These are phyloP conservation scores for Drosophila teissieri DNA, from an alignment of 1,140 invertebrate species.

Conservation along the genomic window DNA sequence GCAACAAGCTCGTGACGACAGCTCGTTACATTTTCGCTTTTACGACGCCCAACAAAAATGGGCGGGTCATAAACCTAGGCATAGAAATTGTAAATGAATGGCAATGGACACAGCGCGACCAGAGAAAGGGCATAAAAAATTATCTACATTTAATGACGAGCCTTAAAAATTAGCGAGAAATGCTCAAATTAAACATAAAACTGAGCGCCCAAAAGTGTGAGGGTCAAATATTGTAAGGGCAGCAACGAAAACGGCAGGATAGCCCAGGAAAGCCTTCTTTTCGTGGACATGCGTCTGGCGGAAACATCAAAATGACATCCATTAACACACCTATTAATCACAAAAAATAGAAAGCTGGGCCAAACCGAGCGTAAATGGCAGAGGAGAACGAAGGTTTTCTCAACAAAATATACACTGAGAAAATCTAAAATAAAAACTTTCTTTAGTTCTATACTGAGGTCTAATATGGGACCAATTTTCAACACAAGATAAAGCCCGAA, in stretches of 20 bases:
- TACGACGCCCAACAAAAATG: constrained; percentile 61
- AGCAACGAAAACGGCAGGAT: not conserved
- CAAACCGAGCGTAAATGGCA: constrained; percentile 51
- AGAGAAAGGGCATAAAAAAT: constrained; percentile 71
- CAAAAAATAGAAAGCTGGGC: constrained; percentile 64
- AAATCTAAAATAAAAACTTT: not conserved
- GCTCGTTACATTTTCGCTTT: constrained; percentile 76
- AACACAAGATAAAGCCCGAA: too few relatives aligned
- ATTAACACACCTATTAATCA: constrained; percentile 85
- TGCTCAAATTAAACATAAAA: constrained; percentile 83
- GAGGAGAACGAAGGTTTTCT: not conserved
- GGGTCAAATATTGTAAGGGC: constrained; percentile 10
- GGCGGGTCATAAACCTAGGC: constrained; percentile 57
- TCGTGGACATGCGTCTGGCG: constrained; percentile 64
- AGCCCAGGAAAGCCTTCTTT: constrained; percentile 23
- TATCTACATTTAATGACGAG: constrained; percentile 82
- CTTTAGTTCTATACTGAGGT: not conserved
- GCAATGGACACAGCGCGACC: constrained; percentile 45
- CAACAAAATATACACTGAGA: constrained; percentile 2
- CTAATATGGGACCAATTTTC: not conserved
- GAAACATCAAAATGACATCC: constrained; percentile 84
- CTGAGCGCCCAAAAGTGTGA: constrained; percentile 25
- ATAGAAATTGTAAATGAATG: constrained; percentile 53
- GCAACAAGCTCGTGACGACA: constrained; percentile 54
- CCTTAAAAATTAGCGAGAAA: constrained; percentile 83